Base-by-base conservation (phyloP, 1,140 invertebrate genomes). In the Apis florea region DNA sequence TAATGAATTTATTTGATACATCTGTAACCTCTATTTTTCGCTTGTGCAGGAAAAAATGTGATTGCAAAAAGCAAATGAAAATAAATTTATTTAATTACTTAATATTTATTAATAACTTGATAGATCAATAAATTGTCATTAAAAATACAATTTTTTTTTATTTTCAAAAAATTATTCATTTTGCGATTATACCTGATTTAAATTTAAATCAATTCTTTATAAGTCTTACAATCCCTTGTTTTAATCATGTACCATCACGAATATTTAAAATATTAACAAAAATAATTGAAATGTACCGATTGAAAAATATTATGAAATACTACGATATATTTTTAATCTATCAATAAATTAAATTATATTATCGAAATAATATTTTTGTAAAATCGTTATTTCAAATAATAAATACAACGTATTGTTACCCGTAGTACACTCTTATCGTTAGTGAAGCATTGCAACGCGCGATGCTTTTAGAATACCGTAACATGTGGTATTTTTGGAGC, bases 401-500 rank as follows among this genome's bases (percentile, higher is more conserved):
- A 67, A 76, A 51, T 31, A 68, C 10, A 47, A 63, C 6, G 58
- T 59, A 51, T 69, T 26, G 73, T 63, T 54, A 47, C 56, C 67
- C 66, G 58, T 63, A 19, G 40, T 67, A 83, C 79, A 69, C 68
- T 54, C 56, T 69, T 53, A 74, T 70, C 54, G 63, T 51, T 76
- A 66, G 69, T 73, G 72, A 64, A 71, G 68, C 53, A 72, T 67
- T 74, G 78, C 70, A 83, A 82, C 79, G 59, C 68, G 79, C 63
- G 86, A 87, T 87, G 85, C 85, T 81, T 87, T 88, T 87, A 87
- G 85, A 82, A 76, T 74, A 75, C 67, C 53, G 84, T 77, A 82
- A 79, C 86, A 87, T 76, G 86, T 76, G 86, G 78, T 87, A 88
- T 88, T 87, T 87, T 88, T 87, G 83, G 85, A 87, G 86, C 79